Evolutionary conservation across 2,888 invertebrate species (phyloP), one percentile per base, ranked within the genome.

Genomic region (Philonicus albiceps): DNA sequence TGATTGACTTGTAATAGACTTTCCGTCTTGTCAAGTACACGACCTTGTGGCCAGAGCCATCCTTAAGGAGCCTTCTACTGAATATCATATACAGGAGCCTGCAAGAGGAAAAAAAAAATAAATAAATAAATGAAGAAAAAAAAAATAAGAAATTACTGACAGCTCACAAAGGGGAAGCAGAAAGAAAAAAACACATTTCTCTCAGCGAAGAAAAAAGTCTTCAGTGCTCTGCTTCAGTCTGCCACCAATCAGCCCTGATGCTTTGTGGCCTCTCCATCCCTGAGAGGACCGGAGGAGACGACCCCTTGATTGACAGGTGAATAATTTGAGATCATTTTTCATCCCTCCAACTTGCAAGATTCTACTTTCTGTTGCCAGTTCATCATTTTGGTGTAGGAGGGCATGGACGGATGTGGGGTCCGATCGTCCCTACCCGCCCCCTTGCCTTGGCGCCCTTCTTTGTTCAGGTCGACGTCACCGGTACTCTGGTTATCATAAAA

Each of bases 271-370:
- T 64, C 64, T 19, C 64, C 27, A 16, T 30, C 83, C 34, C 64
- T 11, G 27, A 40, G 31, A 40, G 31, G 53, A 30, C 40, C 37
- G 8, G n/a, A 84, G 84, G 13, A 75, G 34, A 53, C 74, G 55
- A 43, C 49, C 34, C 55, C 78, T 86, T 84, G 87, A 87, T 87
- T 87, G 87, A 87, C 87, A 87, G 86, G 86, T 87, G 87, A 87
- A 87, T 87, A 87, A 87, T 87, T 87, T 87, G 37, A 86, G 85
- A 87, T 86, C 86, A 87, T 87, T 86, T 87, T 87, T 87, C 87
- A 87, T 87, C 86, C 87, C 86, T 80, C 75, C 85, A 73, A 30
- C 73, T 30, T 73, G 49, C 37, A 87, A 73, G 73, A 34, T 40
- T 84, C 73, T 84, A 43, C 43, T 64, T 64, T 72, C 27, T 30